phyloP scores from a whole-genome alignment of 2,113 vertebrate genomes.

The Ceyx melanurus region DNA sequence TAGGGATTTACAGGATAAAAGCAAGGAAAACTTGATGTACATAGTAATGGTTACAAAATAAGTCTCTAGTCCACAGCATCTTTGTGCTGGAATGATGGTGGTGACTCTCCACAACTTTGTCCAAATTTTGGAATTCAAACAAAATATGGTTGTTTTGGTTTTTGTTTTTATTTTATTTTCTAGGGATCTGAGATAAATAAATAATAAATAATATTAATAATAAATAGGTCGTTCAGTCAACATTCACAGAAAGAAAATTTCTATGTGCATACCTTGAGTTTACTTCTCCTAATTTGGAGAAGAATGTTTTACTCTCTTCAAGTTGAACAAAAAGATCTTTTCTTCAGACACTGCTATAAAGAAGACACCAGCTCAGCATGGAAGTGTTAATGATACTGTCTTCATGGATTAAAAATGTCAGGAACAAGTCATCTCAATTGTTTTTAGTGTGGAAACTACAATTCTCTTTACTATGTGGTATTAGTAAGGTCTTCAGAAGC shows the following conservation, averaged over 20 bases:
- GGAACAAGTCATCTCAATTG: not conserved
- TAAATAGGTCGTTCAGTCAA: not conserved
- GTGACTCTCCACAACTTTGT: not conserved
- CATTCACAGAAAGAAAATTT: not conserved
- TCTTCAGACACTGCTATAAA: not conserved
- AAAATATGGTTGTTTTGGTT: not conserved
- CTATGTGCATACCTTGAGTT: not conserved
- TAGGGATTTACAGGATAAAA: not conserved
- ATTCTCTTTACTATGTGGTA: not conserved
- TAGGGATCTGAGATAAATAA: not conserved
- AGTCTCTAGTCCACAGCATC: not conserved
- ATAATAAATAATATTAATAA: too few relatives aligned
- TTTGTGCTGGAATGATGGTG: not conserved
- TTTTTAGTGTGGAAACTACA: not conserved
- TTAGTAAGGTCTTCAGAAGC: slow-evolving; percentile 8
- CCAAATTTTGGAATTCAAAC: not conserved
- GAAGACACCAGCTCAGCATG: not conserved
- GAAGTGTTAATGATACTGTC: not conserved
- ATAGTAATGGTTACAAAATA: not conserved
- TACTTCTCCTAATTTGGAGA: not conserved
- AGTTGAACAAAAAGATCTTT: not conserved
- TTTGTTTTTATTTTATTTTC: not conserved
- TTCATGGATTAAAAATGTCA: not conserved
- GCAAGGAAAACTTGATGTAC: not conserved
- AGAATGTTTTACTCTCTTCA: not conserved